These are phyloP conservation scores for Peucedramus taeniatus DNA, from an alignment of 2,113 vertebrate genomes.

Conservation along the genomic window DNA sequence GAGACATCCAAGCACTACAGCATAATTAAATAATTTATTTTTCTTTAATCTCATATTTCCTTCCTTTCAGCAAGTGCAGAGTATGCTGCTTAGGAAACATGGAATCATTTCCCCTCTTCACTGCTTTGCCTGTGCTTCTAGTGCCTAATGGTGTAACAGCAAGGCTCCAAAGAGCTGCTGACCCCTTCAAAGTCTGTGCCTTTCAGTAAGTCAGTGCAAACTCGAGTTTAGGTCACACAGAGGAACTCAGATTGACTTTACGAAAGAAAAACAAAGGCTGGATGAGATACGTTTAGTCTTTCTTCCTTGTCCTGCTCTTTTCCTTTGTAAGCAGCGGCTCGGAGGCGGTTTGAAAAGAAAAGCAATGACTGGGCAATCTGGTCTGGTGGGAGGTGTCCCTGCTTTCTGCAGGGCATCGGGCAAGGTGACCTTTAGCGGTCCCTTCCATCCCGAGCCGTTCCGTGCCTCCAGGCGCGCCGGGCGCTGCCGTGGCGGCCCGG, in stretches of 20 bases:
- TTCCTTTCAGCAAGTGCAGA: not conserved
- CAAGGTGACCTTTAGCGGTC: no score
- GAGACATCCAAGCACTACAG: not conserved
- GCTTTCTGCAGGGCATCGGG: accelerated
- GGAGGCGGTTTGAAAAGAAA: not conserved
- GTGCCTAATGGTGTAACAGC: not conserved
- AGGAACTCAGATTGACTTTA: not conserved
- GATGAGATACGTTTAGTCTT: not conserved
- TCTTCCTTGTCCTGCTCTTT: not conserved
- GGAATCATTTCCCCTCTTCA: not conserved
- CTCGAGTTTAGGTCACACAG: not conserved
- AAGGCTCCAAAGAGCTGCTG: not conserved
- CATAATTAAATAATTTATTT: not conserved
- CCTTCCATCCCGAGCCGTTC: accelerated
- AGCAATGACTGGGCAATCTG: not conserved
- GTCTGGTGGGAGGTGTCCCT: accelerated
- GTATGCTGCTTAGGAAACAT: not conserved
- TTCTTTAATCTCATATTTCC: not conserved
- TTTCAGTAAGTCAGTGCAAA: not conserved
- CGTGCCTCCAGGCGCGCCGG: accelerated
- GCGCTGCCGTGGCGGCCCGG: not conserved
- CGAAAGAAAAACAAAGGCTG: not conserved
- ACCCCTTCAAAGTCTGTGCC: not conserved
- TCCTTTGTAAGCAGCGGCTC: not conserved
- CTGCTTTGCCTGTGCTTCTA: not conserved